These are phyloP conservation scores for Ptilorrhoa leucosticta DNA, from an alignment of 2,113 vertebrate species.

Conservation along the genomic window DNA sequence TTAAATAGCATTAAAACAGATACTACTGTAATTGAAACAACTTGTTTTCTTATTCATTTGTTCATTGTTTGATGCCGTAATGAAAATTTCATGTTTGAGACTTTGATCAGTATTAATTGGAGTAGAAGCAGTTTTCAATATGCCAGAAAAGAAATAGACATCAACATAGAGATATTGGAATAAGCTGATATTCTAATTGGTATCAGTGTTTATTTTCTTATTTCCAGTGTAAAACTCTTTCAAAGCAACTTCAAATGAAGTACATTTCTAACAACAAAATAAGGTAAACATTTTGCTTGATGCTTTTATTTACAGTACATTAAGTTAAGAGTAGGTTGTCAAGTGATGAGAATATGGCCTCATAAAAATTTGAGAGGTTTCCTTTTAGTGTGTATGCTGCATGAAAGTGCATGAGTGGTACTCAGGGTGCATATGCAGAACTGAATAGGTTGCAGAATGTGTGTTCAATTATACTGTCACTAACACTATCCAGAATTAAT, in stretches of 20 bases:
- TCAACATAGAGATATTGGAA: not conserved
- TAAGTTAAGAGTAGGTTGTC: not conserved
- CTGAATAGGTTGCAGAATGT: not conserved
- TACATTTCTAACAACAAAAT: not conserved
- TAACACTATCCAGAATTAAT: not conserved
- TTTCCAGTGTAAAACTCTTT: not conserved
- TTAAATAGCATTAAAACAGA: not conserved
- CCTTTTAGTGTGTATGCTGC: not conserved
- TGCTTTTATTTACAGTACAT: not conserved
- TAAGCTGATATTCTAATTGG: not conserved
- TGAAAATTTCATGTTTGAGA: not conserved
- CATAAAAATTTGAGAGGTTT: not conserved
- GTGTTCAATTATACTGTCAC: not conserved
- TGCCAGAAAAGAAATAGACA: not conserved
- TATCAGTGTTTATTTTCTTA: not conserved
- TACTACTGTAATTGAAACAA: not conserved
- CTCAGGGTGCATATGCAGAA: not conserved
- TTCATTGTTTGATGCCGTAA: not conserved
- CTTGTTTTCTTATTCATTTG: not conserved
- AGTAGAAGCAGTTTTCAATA: not conserved
- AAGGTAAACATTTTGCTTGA: not conserved
- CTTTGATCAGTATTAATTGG: constrained; percentile 32
- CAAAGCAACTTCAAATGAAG: not conserved
- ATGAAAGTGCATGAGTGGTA: not conserved
- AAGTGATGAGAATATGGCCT: not conserved